Evolutionary conservation across 2,888 invertebrate species (phyloP).

Genomic region (Orchestes rusci): DNA sequence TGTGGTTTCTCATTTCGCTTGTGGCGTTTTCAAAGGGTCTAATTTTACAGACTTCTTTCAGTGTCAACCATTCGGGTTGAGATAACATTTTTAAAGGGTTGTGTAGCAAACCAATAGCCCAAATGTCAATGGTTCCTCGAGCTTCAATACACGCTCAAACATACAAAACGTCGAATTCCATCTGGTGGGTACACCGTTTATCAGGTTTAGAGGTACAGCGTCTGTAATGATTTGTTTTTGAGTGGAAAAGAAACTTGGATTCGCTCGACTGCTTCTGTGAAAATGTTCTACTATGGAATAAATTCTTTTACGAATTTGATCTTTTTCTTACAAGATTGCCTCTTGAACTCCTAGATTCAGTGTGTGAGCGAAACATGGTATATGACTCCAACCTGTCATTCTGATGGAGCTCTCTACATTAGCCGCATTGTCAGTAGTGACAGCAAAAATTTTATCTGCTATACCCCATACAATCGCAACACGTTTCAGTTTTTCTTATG

Average conservation of each 20-base stretch:
- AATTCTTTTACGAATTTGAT: not conserved
- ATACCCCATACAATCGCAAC: constrained; percentile 14
- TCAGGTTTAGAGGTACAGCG: constrained; percentile 15
- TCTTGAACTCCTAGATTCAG: constrained; percentile 17
- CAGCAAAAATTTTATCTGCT: constrained; percentile 14
- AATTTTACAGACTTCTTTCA: constrained; percentile 14
- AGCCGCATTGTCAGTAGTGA: constrained; percentile 19
- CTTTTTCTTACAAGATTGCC: constrained; percentile 4
- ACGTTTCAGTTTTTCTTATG: constrained; percentile 10
- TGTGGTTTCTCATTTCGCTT: constrained; percentile 25
- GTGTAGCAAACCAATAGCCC: constrained; percentile 26
- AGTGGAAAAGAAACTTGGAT: constrained; percentile 12
- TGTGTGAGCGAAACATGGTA: constrained; percentile 23
- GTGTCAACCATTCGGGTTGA: constrained; percentile 19
- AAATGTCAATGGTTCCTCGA: constrained; percentile 25
- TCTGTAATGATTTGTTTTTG: constrained; percentile 17
- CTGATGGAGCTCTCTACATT: constrained; percentile 15
- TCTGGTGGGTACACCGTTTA: constrained; percentile 18
- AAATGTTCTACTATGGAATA: constrained; percentile 17
- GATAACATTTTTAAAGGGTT: constrained; percentile 25
- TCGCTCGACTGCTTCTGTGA: constrained; percentile 18
- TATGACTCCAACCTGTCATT: constrained; percentile 11
- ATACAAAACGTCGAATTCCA: constrained; percentile 21
- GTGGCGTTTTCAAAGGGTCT: constrained; percentile 15
- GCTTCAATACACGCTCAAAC: constrained; percentile 13